phyloP scores from a whole-genome alignment of 2,113 vertebrate species.

The Ammodytes dubius region DNA sequence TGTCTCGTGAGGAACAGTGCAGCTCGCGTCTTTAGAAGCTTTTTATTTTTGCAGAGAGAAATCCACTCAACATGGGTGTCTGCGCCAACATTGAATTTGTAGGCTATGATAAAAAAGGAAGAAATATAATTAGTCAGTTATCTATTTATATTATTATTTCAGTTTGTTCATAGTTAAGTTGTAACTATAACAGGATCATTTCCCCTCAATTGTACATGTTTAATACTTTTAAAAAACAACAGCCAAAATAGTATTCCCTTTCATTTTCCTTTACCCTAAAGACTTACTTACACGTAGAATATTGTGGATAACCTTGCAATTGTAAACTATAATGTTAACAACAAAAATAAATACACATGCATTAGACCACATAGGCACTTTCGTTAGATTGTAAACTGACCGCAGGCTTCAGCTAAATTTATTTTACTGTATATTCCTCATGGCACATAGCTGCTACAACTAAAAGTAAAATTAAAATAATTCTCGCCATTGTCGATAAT shows the following conservation, averaged over 20 bases:
- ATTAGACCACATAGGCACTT: neutral
- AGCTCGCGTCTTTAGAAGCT: neutral
- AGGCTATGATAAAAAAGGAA: neutral
- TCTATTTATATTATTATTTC: neutral
- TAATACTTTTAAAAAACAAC: neutral
- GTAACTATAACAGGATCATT: neutral
- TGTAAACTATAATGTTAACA: neutral
- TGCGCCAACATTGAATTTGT: neutral
- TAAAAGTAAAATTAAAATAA: neutral
- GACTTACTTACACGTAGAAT: neutral
- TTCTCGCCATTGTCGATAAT: neutral
- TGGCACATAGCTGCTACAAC: neutral
- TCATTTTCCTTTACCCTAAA: neutral
- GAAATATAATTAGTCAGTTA: too few relatives aligned
- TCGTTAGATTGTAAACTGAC: neutral
- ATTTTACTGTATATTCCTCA: neutral
- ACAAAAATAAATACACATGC: neutral
- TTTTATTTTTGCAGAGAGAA: neutral
- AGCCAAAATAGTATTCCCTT: neutral
- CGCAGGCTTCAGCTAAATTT: neutral
- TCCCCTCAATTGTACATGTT: neutral
- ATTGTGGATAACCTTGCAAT: neutral
- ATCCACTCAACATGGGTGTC: neutral
- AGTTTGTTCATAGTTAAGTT: neutral
- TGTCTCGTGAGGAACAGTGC: neutral